Conservation (phyloP, 1,140 invertebrate genomes). For the Micrasema longulum region DNA sequence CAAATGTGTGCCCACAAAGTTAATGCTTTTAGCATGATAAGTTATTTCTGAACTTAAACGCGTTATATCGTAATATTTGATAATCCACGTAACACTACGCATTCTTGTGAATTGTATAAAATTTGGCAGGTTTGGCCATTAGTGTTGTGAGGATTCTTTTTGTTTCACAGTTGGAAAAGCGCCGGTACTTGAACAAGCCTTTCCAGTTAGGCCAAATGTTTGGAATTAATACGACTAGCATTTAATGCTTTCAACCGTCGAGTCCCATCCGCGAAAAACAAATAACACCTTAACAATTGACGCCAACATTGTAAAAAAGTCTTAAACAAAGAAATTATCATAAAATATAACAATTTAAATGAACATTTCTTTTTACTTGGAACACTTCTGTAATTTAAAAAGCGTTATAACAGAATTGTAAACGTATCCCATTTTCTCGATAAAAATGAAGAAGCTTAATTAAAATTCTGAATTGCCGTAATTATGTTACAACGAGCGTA, state of each 20-base stretch:
- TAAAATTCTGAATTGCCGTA: slow-evolving; percentile 9
- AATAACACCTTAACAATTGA: background rate
- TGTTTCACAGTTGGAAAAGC: slow-evolving; percentile 16
- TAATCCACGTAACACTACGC: background rate
- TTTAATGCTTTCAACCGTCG: slow-evolving; percentile 18
- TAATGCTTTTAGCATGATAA: background rate
- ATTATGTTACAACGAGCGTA: too few relatives aligned
- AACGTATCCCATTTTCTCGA: background rate
- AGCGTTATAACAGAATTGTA: background rate
- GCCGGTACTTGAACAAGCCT: slow-evolving; percentile 39
- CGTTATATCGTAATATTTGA: background rate
- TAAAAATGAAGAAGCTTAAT: slow-evolving; percentile 17
- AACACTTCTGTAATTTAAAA: background rate
- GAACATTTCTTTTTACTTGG: background rate
- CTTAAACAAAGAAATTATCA: background rate
- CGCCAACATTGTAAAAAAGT: background rate
- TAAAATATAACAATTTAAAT: background rate
- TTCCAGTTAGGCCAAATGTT: slow-evolving; percentile 45
- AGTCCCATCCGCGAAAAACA: background rate
- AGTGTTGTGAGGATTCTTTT: background rate
- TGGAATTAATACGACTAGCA: slow-evolving; percentile 45
- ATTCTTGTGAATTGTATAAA: background rate
- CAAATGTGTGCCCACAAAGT: too few relatives aligned
- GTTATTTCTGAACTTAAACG: background rate
- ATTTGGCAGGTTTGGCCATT: background rate